These are phyloP conservation scores for Agonopterix heracliana DNA, from an alignment of 2,888 invertebrate genomes.

Conservation along the genomic window DNA sequence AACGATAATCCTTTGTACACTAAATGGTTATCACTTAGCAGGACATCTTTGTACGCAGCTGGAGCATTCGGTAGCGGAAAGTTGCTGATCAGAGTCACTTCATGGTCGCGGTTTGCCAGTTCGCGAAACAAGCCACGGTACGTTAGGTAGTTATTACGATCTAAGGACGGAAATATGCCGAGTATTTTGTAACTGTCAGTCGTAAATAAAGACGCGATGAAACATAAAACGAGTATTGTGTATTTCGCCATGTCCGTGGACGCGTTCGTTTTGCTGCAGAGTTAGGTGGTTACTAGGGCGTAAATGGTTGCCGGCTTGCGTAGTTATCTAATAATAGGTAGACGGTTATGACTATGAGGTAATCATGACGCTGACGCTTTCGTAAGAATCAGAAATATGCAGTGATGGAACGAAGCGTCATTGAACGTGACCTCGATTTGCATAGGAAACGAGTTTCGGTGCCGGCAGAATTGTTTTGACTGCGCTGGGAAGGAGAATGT, in stretches of 20 bases:
- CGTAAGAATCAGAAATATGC: constrained; percentile 66
- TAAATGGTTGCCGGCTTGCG: constrained; percentile 49
- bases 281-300: constrained; percentile 61
- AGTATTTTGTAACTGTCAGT: constrained; percentile 64
- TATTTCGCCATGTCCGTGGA: constrained; percentile 48
- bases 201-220: constrained; percentile 42
- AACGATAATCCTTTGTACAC: constrained; percentile 61
- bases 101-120: constrained; percentile 67
- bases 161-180: constrained; percentile 71
- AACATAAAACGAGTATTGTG: constrained; percentile 35
- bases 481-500: too few relatives aligned
- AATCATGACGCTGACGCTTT: constrained; percentile 62
- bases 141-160: constrained; percentile 69
- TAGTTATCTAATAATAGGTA: constrained; percentile 69
- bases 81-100: constrained; percentile 72
- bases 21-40: constrained; percentile 51
- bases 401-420: constrained; percentile 42
- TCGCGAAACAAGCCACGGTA: constrained; percentile 68
- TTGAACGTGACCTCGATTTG: constrained; percentile 60
- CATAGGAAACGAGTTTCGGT: constrained; percentile 32
- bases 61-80: constrained; percentile 64
- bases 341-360: constrained; percentile 62
- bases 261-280: constrained; percentile 52
- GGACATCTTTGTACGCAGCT: constrained; percentile 72
- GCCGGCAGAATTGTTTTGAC: constrained; percentile 15